Evolutionary conservation across 1,140 invertebrate species (phyloP), one percentile per base, ranked within the genome.

Genomic region (Saccostrea cuccullata): DNA sequence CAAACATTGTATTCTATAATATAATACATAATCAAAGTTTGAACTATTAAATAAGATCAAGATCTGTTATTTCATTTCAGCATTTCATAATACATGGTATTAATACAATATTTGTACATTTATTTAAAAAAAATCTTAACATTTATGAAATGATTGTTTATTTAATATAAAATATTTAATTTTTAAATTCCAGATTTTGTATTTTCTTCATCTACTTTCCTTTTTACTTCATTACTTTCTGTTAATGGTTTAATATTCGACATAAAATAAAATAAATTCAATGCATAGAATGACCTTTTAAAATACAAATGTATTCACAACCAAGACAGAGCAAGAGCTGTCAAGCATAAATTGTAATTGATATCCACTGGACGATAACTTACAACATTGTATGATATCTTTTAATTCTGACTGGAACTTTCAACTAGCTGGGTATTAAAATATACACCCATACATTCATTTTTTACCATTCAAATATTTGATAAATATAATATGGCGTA

Each of bases 1-100:
- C 70, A 77, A 77, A 77, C 70, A 77, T 30, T 77, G 70, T 77
- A 77, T 77, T 77, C n/a, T n/a, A n/a, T n/a, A n/a, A n/a, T 77
- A 77, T 77, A 15, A 77, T 77, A 30, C 13, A 30, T 26, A 77
- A 40, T 40, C 70, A 77, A 77, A 30, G 70, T 77, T 77, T 77
- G 70, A 77, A 26, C 70, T 36, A 77, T 30, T 36, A 12, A 77
- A 5, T 77, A 15, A 36, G 26, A 77, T 77, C 70, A 77, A 12
- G 23, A 26, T 47, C 47, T 47, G 47, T 47, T 47, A 47, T 47
- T 47, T 47, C 47, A 47, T 47, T 30, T 77, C 70, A 77, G 26
- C 26, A 77, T 36, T 77, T 77, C 70, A 77, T 30, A 73, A 73
- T 77, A 67, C 60, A 67, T 67, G 60, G 60, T 67, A 30, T 77